Base-by-base conservation (phyloP, 2,113 vertebrate genomes). In the Axis porcinus region DNA sequence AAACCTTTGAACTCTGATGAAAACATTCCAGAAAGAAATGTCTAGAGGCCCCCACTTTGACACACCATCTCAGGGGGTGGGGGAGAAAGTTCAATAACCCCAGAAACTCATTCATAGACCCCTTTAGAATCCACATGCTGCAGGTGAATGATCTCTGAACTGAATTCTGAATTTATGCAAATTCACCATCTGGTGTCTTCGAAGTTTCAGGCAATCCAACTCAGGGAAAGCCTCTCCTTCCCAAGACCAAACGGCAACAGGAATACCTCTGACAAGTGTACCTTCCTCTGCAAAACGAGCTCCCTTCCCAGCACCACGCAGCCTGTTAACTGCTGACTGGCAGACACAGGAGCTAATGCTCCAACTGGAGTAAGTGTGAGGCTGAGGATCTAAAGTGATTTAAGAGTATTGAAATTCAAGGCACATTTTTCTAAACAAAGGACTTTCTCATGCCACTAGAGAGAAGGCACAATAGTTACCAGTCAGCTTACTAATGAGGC, bases 351-450 rank as follows among this genome's bases (percentile, higher is more conserved):
- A 57, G 70, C 7, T 11, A 3, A 4, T 43, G 23, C 33, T 55
- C n/a, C 78, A 67, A 27, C 12, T 4, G 0, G 7, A 23, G 1
- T 3, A 28, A 79, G 33, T 52, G 83, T 57, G 55, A 87, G 12
- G 28, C 36, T 23, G 33, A 79, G 83, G 45, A 52, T 28, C 85
- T 33, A 54, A 54, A 54, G 54, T 28, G 11, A 40, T 21, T 11
- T 1, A 30, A 58, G 40, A 60, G 54, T 57, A 97, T 81, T 97
- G 89, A 97, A 93, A 97, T 97, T 93, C 97, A 93, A 82, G 94
- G 81, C 92, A 91, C 97, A 96, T 23, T 76, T 67, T 83, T 92
- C 85, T 86, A 85, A 90, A 96, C 96, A 97, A 96, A 97, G 94
- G 64, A 45, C 89, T 87, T 97, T 85, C 84, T 98, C 87, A 14